Base-by-base conservation (phyloP, 2,113 vertebrate species). In the Xerus inauris region DNA sequence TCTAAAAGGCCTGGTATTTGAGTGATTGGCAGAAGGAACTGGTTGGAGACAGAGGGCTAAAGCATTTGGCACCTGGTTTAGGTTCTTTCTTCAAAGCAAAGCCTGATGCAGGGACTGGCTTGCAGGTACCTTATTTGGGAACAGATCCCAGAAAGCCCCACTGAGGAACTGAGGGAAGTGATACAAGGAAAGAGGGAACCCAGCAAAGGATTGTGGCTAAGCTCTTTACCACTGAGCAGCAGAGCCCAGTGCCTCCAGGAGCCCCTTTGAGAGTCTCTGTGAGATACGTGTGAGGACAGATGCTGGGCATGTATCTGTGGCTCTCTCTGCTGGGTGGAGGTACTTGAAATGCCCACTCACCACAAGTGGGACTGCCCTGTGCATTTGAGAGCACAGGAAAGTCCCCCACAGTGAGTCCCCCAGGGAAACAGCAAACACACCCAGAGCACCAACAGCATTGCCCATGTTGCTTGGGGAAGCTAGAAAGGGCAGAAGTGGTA, bases 371-470 rank as follows among this genome's bases (percentile, higher is more conserved):
- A 35, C 59, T 92, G 51, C 14, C 32, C 42, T 51, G 30, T 26
- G 49, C 45, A 65, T 26, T 64, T 57, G 67, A 65, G n/a, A 2
- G 22, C 11, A 8, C 10, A 57, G 88, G 54, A 35, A 40, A 42
- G 35, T 28, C 40, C 47, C 14, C 35, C 9, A 3, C 14, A 13
- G 6, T 42, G 35, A 32, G 57, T 24, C 42, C 49, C 59, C 67
- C 35, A 38, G 20, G 5, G 32, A 16, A 14, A 12, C 0, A 3
- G 57, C 57, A 24, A 4, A 8, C n/a, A 10, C 49, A 28, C 38
- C 6, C 9, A 1, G 26, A 4, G 0, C 17, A 8, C 20, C 73
- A 30, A 7, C 67, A 35, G 3, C 12, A 9, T 8, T 11, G 24
- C 4, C 59, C 38, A 12, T 9, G 76, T 49, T 26, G 8, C 26